Evolutionary conservation across 2,113 vertebrate species (phyloP).

Genomic region (Marmota monax): DNA sequence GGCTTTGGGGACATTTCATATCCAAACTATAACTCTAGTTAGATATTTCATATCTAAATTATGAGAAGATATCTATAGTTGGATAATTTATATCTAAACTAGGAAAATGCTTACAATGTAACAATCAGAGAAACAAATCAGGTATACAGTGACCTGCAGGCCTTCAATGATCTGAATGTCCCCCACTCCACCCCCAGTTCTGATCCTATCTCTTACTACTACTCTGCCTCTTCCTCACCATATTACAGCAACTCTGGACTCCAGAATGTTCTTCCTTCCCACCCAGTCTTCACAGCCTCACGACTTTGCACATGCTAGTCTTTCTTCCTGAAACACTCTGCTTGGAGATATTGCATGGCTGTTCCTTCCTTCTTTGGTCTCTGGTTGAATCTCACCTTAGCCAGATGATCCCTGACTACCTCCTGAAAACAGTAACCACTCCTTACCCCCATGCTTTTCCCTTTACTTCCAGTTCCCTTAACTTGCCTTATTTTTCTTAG

Average conservation of each 20-base stretch:
- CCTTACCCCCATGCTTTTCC: neutral
- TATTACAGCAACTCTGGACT: neutral
- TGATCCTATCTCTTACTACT: neutral
- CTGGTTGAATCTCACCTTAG: neutral
- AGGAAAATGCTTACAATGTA: neutral
- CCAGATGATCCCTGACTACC: neutral
- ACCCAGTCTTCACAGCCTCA: neutral
- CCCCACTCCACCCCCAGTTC: too few relatives aligned
- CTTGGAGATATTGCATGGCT: neutral
- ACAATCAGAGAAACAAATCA: neutral
- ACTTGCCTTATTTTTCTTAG: neutral
- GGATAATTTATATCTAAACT: neutral
- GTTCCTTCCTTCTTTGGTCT: neutral
- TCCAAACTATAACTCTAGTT: too few relatives aligned
- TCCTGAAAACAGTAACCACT: neutral
- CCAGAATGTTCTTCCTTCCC: neutral
- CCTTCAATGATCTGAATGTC: neutral
- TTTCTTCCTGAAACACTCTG: neutral
- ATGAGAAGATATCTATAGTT: too few relatives aligned
- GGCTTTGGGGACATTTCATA: neutral
- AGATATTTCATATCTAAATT: neutral
- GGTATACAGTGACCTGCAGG: neutral
- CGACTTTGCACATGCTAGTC: neutral
- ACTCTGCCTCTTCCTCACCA: neutral
- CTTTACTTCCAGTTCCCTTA: neutral